Evolutionary conservation across 2,888 invertebrate genomes (phyloP).

Genomic region (Nomada fabriciana): DNA sequence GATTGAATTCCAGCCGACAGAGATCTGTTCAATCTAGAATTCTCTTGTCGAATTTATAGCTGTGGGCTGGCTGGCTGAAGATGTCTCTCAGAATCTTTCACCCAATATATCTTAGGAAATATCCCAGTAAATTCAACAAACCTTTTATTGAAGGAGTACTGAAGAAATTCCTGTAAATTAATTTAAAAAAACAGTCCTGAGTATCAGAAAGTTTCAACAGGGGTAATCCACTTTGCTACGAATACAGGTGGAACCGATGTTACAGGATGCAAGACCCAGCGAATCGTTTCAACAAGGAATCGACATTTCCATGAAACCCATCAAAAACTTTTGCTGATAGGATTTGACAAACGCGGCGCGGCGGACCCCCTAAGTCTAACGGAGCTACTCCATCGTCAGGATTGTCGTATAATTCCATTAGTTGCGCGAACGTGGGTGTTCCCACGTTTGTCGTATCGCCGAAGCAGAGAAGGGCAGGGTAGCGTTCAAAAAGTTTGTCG

Average conservation of each 20-base stretch:
- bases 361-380: slow-evolving; percentile 60
- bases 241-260: slow-evolving; percentile 25
- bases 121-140: background rate
- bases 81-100: no score
- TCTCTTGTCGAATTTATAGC: background rate
- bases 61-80: background rate
- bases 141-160: no score
- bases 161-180: background rate
- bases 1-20: background rate
- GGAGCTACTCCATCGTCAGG: slow-evolving; percentile 52
- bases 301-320: slow-evolving; percentile 64
- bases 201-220: slow-evolving; percentile 14
- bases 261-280: slow-evolving; percentile 23
- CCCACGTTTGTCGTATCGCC: slow-evolving; percentile 66
- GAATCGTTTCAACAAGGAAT: slow-evolving; percentile 38
- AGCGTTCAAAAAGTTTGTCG: slow-evolving; percentile 72
- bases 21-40: background rate
- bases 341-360: slow-evolving; percentile 59
- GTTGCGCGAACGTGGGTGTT: slow-evolving; percentile 64
- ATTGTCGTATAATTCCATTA: slow-evolving; percentile 76
- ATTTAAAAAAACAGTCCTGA: background rate
- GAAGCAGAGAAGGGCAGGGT: slow-evolving; percentile 37
- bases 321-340: slow-evolving; percentile 67
- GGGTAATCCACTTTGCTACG: slow-evolving; percentile 19
- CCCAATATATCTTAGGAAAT: background rate